Evolutionary conservation across 2,113 vertebrate genomes (phyloP), one percentile per base, ranked within the genome.

Genomic region (Macquaria australasica): DNA sequence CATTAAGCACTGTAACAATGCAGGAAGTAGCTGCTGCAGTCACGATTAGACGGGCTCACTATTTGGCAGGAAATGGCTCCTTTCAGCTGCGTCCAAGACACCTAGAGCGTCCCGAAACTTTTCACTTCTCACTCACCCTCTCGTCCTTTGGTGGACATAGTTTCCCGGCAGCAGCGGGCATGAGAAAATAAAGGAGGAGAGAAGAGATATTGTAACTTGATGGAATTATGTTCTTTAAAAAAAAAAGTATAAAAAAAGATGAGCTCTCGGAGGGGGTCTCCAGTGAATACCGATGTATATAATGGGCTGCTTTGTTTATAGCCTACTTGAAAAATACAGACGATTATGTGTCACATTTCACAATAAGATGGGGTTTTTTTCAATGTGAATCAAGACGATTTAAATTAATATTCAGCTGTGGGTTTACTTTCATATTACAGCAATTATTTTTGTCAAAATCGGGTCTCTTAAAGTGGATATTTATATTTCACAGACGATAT

Each of bases 11-110:
- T 89, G 93, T 93, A 94, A 95, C 94, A 95, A 94, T 94, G 91
- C 95, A 96, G 95, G 95, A 96, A 96, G 95, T 94, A 79, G 93
- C 92, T 93, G 92, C 93, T 91, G 94, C 94, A 91, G 91, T 91
- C 92, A 91, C 92, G 90, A 95, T 91, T 91, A 94, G 88, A 87
- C 83, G 45, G 90, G 89, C 93, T 90, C 95, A 96, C 95, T 95
- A 96, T 96, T 95, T 96, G 94, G 95, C 95, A 96, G 95, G 95
- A 96, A 96, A 93, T 89, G 88, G 73, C 90, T 92, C 86, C 66
- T 81, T 84, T 94, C 85, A 79, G 91, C 91, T 91, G 87, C 82
- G 93, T 91, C 94, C 91, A 87, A 92, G 90, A 94, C 91, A 92
- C 91, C 91, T 88, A 83, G 68, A 85, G 89, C 89, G 90, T 92